Conservation (phyloP, 2,797 vertebrate genomes). For the Setipinna tenuifilis region DNA sequence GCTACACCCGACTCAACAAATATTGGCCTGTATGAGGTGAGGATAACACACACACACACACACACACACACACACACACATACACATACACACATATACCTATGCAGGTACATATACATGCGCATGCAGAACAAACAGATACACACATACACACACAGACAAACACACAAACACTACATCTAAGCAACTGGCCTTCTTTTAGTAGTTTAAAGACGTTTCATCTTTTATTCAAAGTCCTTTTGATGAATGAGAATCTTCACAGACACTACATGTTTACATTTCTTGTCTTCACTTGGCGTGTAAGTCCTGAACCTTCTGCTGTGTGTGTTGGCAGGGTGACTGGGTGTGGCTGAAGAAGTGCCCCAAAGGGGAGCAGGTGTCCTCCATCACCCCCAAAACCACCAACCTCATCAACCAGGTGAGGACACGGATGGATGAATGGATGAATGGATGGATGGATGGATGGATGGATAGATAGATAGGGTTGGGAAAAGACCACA, state of each 20-base stretch:
- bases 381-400: constrained; percentile 58
- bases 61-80: neutral
- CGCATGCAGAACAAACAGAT: neutral
- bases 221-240: no score
- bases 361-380: constrained; percentile 65
- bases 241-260: no score
- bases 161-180: no score
- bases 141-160: neutral
- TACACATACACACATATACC: neutral
- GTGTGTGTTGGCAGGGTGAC: constrained; percentile 78
- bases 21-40: constrained; percentile 88
- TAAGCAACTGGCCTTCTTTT: no score
- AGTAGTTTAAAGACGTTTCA: no score
- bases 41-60: neutral
- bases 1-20: constrained; percentile 77
- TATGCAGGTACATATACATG: neutral
- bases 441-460: no score
- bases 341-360: constrained; percentile 96
- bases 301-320: neutral
- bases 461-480: no score
- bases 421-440: no score
- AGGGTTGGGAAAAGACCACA: no score
- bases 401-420: neutral
- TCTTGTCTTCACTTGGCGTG: no score
- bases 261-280: no score